These are phyloP conservation scores for Chrysomela aeneicollis DNA, from an alignment of 2,888 invertebrate genomes.

Conservation along the genomic window DNA sequence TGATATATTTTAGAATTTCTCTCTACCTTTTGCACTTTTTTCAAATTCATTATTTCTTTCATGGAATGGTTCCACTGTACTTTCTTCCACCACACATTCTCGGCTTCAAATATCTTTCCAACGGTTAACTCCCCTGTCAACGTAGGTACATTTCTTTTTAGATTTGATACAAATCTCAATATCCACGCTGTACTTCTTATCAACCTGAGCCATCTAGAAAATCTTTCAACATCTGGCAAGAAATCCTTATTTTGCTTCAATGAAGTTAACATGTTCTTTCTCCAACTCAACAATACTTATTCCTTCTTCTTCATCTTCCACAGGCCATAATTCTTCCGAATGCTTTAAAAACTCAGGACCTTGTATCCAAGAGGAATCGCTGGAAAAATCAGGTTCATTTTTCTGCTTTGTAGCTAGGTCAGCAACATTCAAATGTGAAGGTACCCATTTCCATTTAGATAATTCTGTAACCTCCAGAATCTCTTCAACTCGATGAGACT, in stretches of 20 bases:
- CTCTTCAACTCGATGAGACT: not conserved
- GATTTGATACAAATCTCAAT: too few species aligned
- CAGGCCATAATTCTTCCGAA: too few species aligned
- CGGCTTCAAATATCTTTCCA: not conserved
- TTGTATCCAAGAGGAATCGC: not conserved
- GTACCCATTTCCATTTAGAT: constrained; percentile 4
- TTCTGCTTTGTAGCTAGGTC: not conserved
- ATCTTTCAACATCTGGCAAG: not conserved
- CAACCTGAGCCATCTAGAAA: not conserved
- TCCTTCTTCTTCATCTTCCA: too few species aligned
- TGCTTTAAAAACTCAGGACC: constrained; percentile 1
- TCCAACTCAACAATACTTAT: too few species aligned
- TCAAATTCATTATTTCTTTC: not conserved
- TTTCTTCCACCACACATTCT: not conserved
- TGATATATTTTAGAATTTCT: too few species aligned
- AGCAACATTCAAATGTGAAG: not conserved
- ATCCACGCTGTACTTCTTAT: not conserved
- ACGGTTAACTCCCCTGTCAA: not conserved
- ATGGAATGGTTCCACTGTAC: not conserved
- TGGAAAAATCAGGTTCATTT: not conserved
- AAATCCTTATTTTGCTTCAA: too few species aligned
- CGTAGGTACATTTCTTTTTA: too few species aligned
- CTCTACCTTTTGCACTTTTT: too few species aligned
- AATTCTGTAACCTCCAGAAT: not conserved
- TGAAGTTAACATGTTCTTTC: not conserved